Evolutionary conservation across 2,113 vertebrate species (phyloP).

Genomic region (Pelvicachromis taeniatus): DNA sequence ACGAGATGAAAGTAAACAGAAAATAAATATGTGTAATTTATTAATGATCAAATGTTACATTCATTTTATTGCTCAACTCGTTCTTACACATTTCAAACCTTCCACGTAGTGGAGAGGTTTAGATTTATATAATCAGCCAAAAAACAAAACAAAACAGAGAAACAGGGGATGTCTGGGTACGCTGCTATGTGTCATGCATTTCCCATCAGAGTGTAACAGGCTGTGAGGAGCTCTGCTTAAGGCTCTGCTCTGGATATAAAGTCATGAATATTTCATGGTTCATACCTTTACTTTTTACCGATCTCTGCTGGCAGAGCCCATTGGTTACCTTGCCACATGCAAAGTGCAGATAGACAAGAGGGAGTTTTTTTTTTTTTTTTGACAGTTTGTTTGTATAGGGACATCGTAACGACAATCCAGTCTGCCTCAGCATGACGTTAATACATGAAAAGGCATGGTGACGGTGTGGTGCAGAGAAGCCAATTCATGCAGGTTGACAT

Average conservation of each 20-base stretch:
- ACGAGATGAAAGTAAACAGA: neutral
- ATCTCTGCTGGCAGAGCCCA: slow-evolving; percentile 16
- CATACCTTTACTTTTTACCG: slow-evolving; percentile 36
- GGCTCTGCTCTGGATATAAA: slow-evolving; percentile 25
- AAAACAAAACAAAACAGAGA: neutral
- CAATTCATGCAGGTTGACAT: neutral
- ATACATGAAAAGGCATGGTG: slow-evolving; percentile 23
- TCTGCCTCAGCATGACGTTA: slow-evolving; percentile 26
- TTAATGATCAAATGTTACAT: neutral
- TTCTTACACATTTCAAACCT: neutral
- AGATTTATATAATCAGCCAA: neutral
- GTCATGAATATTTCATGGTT: slow-evolving; percentile 63
- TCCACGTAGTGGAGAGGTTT: neutral
- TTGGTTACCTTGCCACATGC: slow-evolving; percentile 38
- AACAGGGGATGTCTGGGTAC: neutral
- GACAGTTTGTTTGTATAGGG: slow-evolving; percentile 31
- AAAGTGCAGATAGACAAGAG: slow-evolving; percentile 29
- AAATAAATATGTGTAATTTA: neutral
- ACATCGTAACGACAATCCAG: slow-evolving; percentile 32
- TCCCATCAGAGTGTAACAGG: slow-evolving; percentile 25
- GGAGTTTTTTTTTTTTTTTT: neutral
- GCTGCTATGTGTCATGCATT: slow-evolving; percentile 2
- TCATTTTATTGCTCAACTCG: neutral
- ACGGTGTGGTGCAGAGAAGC: neutral
- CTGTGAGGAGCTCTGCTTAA: slow-evolving; percentile 36